Evolutionary conservation across 2,113 vertebrate species (phyloP), one percentile per base, ranked within the genome.

Genomic region (Oryzias javanicus): DNA sequence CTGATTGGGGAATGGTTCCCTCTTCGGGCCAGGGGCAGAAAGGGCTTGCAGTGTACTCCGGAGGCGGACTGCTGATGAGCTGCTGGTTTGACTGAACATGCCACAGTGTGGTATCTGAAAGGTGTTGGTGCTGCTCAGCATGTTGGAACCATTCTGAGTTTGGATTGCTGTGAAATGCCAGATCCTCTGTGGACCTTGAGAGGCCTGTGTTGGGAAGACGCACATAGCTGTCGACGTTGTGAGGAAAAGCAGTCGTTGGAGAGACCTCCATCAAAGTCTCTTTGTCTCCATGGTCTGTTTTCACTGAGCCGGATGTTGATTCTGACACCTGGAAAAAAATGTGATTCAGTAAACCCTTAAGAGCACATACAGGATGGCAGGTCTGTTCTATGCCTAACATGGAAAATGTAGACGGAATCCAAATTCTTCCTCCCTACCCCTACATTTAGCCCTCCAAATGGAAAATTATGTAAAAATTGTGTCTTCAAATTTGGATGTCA

Each of bases 151-250:
- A 50, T 1, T 49, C 40, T n/a, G 56, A 16, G 56, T 19, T 65
- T n/a, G 55, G 15, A 4, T 20, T 17, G 13, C 35, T 12, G 49
- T 48, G 66, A n/a, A 56, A 70, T 0, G 47, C 16, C 0, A 82
- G 76, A 27, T 87, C 74, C 56, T 77, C 67, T 6, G 74, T 66
- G 61, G 82, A 88, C 59, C 41, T 64, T 42, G 55, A 75, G 41
- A n/a, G 1, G 4, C 3, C 22, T 40, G 0, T 22, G 20, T 1
- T 51, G 3, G 88, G 86, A 2, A 89, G 86, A 50, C 60, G 50
- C n/a, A 87, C 68, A 1, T 88, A 85, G 7, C 52, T 78, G 4
- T 40, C 24, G 1, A 60, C 25, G 1, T 5, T 60, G 1, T 65
- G 13, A 12, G n/a, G 4, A 1, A 55, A 50, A 4, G 27, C 45